These are phyloP conservation scores for Tyto alba DNA, from an alignment of 2,113 vertebrate species.

Conservation along the genomic window DNA sequence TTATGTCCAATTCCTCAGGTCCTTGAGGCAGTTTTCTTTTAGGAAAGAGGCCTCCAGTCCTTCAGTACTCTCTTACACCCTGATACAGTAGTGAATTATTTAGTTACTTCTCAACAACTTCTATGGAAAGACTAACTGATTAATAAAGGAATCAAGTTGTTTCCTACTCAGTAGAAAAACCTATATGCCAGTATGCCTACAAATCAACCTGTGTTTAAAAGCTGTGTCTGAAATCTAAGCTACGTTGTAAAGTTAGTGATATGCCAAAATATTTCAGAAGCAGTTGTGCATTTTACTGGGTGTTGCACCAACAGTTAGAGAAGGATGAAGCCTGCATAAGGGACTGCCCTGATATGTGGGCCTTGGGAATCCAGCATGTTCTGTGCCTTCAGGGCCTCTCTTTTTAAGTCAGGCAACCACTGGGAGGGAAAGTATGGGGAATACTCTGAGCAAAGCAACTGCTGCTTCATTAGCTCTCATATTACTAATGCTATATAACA, in stretches of 20 bases:
- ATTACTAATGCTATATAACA: not conserved
- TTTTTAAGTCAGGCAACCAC: slow-evolving; percentile 14
- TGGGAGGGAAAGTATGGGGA: not conserved
- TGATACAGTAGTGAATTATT: not conserved
- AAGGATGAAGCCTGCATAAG: not conserved
- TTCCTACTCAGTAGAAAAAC: not conserved
- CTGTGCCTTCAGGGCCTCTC: not conserved
- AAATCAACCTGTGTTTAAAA: not conserved
- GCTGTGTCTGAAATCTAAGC: not conserved
- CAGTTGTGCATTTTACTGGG: not conserved
- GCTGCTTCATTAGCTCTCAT: slow-evolving; percentile 25
- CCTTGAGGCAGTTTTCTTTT: not conserved
- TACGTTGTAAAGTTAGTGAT: not conserved
- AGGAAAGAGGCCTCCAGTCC: not conserved
- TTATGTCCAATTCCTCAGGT: not conserved
- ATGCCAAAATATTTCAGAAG: not conserved
- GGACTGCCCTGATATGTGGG: not conserved
- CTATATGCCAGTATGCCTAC: not conserved
- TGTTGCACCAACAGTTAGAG: not conserved
- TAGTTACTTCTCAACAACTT: not conserved
- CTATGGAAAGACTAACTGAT: not conserved
- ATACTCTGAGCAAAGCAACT: slow-evolving; percentile 39
- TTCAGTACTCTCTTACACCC: not conserved
- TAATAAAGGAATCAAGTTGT: not conserved
- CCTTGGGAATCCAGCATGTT: not conserved